Conservation (phyloP, 1,140 invertebrate species). For the Drosophila funebris region DNA sequence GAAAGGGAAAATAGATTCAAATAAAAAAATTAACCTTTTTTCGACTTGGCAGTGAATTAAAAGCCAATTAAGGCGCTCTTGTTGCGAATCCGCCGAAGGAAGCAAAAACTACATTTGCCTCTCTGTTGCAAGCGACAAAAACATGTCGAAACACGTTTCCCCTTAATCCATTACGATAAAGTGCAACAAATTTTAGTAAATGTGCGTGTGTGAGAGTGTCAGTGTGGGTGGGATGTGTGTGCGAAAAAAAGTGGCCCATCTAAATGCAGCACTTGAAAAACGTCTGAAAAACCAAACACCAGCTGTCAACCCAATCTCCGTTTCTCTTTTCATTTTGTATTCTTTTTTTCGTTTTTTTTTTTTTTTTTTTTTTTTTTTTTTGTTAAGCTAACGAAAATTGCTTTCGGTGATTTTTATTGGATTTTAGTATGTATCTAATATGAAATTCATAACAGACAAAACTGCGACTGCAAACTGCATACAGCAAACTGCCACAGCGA, state of each 20-base stretch:
- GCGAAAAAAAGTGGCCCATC: slow-evolving; percentile 3
- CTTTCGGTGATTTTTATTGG: slow-evolving; percentile 81
- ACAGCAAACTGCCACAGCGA: slow-evolving; percentile 36
- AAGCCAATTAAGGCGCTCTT: slow-evolving; percentile 71
- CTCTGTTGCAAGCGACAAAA: slow-evolving; percentile 8
- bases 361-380: slow-evolving; percentile 5
- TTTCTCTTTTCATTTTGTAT: slow-evolving; percentile 21
- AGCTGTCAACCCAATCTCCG: slow-evolving; percentile 36
- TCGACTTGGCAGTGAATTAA: slow-evolving; percentile 49
- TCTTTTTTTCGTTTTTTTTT: too few species aligned
- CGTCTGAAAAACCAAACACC: slow-evolving; percentile 3
- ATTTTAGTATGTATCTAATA: slow-evolving; percentile 73
- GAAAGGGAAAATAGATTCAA: slow-evolving; percentile 1
- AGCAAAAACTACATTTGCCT: slow-evolving; percentile 33
- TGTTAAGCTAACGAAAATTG: slow-evolving; percentile 62
- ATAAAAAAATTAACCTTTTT: slow-evolving; percentile 24
- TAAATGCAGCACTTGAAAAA: slow-evolving; percentile 36
- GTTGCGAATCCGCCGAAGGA: slow-evolving; percentile 17
- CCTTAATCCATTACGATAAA: slow-evolving; percentile 48
- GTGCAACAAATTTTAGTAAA: slow-evolving; percentile 42
- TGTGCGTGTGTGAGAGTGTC: slow-evolving; percentile 2
- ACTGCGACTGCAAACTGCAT: slow-evolving; percentile 43
- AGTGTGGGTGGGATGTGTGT: slow-evolving; percentile 9
- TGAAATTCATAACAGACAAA: slow-evolving; percentile 75
- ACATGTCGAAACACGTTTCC: slow-evolving; percentile 25